Evolutionary conservation across 2,113 vertebrate genomes (phyloP).

Genomic region (Heptranchias perlo): DNA sequence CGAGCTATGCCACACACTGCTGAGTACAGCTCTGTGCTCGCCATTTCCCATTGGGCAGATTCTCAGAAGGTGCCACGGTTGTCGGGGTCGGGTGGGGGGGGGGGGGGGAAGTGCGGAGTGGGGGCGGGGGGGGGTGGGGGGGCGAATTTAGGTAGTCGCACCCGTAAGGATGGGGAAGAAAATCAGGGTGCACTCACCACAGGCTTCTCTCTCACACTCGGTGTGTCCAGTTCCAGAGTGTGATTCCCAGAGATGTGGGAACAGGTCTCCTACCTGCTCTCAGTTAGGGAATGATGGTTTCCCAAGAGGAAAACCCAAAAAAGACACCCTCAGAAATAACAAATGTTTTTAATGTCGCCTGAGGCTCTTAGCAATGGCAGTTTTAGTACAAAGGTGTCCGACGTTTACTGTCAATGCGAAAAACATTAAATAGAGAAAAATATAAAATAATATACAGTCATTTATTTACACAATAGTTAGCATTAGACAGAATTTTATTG

Average conservation of each 20-base stretch:
- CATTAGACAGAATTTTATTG: background rate
- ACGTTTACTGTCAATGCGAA: background rate
- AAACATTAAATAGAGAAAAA: background rate
- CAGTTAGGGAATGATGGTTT: background rate
- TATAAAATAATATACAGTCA: background rate
- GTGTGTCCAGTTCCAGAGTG: background rate
- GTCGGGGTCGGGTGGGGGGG: background rate
- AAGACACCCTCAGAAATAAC: background rate
- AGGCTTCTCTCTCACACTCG: no score
- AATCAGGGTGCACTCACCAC: background rate
- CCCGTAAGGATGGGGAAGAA: background rate
- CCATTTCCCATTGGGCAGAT: background rate
- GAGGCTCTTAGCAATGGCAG: background rate
- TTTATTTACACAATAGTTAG: background rate
- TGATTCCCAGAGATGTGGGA: background rate
- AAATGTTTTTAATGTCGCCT: background rate
- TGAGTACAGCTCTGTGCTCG: background rate
- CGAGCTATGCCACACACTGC: background rate
- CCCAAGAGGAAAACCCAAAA: background rate
- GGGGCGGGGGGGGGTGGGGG: background rate
- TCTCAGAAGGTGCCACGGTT: background rate
- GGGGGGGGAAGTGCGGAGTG: no score
- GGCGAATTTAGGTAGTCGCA: background rate
- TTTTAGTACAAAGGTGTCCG: background rate
- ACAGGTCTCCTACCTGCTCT: background rate